Conservation (phyloP, 2,113 vertebrate genomes). For the Gymnarchus niloticus region DNA sequence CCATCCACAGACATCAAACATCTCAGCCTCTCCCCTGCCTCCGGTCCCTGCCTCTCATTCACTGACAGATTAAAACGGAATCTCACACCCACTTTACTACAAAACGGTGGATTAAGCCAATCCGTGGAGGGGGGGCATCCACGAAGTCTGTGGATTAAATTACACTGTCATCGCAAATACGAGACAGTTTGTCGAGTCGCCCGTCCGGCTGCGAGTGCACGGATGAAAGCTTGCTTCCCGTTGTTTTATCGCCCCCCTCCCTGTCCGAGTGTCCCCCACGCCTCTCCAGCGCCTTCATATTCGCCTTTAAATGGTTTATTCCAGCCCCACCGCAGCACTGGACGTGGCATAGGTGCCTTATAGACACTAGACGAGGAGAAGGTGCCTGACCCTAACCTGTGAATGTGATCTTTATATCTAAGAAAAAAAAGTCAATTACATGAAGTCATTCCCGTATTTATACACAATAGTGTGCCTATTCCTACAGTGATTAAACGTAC, state of each 20-base stretch:
- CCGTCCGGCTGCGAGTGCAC: background rate
- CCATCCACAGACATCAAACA: conserved; percentile 28
- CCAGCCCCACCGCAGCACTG: conserved; percentile 24
- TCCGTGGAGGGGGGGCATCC: conserved; percentile 9
- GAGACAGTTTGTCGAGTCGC: background rate
- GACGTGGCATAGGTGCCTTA: conserved; percentile 48
- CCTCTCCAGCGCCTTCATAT: conserved; percentile 42
- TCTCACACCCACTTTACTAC: conserved; percentile 54
- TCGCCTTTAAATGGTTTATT: conserved; percentile 25
- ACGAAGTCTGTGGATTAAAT: conserved; percentile 31
- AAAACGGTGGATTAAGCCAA: conserved; percentile 42
- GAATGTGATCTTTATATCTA: background rate
- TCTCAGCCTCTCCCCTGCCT: conserved; percentile 37
- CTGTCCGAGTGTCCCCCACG: conserved; percentile 29
- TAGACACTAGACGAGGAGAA: background rate
- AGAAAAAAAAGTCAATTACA: background rate
- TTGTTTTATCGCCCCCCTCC: conserved; percentile 31
- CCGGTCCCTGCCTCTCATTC: conserved; percentile 38
- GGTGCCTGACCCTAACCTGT: too few species aligned
- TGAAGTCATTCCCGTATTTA: background rate
- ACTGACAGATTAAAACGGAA: conserved; percentile 56
- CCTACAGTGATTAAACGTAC: background rate
- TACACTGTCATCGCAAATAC: conserved; percentile 10
- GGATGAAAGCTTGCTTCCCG: too few species aligned
- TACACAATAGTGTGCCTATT: background rate